A percentile compares a stretch with the other conserved stretches of the same genome.
Conservation (phyloP, 1,140 invertebrate genomes). For the Caerostris darwini region DNA sequence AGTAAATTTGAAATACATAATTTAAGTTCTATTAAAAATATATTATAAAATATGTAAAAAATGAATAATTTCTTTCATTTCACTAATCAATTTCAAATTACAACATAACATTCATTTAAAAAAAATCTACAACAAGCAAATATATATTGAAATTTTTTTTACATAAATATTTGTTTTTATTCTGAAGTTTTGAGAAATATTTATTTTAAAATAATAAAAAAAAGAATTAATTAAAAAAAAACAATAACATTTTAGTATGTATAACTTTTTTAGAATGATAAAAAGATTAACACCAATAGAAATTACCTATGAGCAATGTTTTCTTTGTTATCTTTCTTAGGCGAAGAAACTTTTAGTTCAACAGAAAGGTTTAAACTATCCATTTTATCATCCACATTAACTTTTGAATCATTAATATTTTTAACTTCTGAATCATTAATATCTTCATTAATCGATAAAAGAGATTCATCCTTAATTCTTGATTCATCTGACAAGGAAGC, state of each 20-base stretch:
- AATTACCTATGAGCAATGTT: conserved; percentile 50
- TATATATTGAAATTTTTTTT: too few relatives aligned
- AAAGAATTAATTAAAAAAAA: not conserved
- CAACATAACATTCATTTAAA: too few relatives aligned
- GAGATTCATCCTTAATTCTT: not conserved
- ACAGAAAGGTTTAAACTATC: not conserved
- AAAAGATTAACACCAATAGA: not conserved
- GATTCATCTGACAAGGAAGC: not conserved
- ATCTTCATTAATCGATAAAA: not conserved
- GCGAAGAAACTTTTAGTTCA: not conserved
- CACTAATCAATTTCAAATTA: too few relatives aligned
- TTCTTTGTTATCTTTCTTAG: conserved; percentile 34
- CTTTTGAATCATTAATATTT: not conserved
- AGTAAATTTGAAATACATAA: too few relatives aligned
- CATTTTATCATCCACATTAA: not conserved
- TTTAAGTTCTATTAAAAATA: too few relatives aligned
- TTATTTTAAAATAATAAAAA: not conserved
- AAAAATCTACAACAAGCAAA: too few relatives aligned
- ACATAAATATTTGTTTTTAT: too few relatives aligned
- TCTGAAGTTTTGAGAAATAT: too few relatives aligned
- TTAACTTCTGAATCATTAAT: not conserved
- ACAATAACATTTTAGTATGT: not conserved
- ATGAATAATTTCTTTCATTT: too few relatives aligned
- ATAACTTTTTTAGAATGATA: not conserved
- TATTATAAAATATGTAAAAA: too few relatives aligned